phyloP scores from a whole-genome alignment of 2,797 vertebrate species.

The Sebastolobus altivelis region DNA sequence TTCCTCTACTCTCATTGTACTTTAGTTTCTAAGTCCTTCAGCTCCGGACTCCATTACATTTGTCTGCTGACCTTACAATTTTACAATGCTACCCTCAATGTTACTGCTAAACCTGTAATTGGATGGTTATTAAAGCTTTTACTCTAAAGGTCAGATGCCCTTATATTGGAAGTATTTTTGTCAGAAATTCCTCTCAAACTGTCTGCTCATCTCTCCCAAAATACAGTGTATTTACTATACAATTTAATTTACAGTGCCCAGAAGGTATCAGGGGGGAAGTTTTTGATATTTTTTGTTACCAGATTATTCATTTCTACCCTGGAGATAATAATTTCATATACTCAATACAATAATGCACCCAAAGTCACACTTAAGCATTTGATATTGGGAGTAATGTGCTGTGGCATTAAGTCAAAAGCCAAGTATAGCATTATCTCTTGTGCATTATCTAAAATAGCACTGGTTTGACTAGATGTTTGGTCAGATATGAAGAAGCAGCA shows the following conservation, averaged over 20 bases:
- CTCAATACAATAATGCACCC: neutral
- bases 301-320: neutral
- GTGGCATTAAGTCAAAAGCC: neutral
- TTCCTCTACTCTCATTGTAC: neutral
- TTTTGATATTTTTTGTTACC: neutral
- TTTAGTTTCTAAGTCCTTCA: conserved; percentile 41
- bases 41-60: conserved; percentile 30
- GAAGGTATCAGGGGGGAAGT: neutral
- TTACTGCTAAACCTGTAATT: conserved; percentile 22
- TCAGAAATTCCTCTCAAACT: conserved; percentile 2
- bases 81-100: conserved; percentile 29
- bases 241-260: neutral
- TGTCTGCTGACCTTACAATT: conserved; percentile 42
- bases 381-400: neutral
- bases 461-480: neutral
- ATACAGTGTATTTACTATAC: neutral
- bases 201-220: neutral
- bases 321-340: neutral
- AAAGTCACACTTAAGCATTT: too few species aligned
- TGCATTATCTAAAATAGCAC: neutral
- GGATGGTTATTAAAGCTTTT: conserved; percentile 33
- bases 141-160: conserved; percentile 30
- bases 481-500: neutral
- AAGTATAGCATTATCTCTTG: neutral
- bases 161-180: conserved; percentile 14